Evolutionary conservation across 2,888 invertebrate species (phyloP), one percentile per base, ranked within the genome.

Genomic region (Tenthredo mesomela): DNA sequence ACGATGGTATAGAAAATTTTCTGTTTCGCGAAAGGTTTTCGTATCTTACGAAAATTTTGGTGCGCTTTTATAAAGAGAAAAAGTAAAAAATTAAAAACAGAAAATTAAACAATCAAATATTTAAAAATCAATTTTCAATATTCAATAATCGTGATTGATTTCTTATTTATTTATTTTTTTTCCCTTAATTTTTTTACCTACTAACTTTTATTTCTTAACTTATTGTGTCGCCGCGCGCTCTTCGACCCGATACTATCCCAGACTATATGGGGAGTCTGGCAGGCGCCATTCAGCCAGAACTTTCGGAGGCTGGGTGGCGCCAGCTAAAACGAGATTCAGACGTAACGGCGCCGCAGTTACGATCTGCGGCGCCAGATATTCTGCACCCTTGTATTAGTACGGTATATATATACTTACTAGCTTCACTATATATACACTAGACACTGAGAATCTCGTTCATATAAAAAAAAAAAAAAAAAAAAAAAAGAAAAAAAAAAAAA

Each of bases 331-430:
- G 85, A 85, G 67, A 82, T 87, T 86, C 88, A 91, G 91, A 91
- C 91, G 80, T 86, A 86, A 86, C 88, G 91, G 89, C 91, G 90
- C 89, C 90, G 83, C 50, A 85, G 85, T 87, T 88, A 88, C 89
- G 89, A 88, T 89, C 86, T 83, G 86, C 86, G 90, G 91, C 91
- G 90, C 90, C 91, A 87, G 89, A 89, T 87, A 87, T 86, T 61
- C 61, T 61, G 21, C 58, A 61, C 61, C 61, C 61, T 61, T 61
- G 61, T 61, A 61, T 61, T 61, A 61, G 61, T 43, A 54, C 67
- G 18, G 77, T 25, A 61, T 12, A 25, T 12, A 25, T 25, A 25
- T 61, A 61, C 21, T 21, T 25, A 1, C 61, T 12, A 61, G 58
- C 21, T 21, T 54, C 54, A n/a, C 54, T 43, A 43, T 9, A 18